Evolutionary conservation across 2,797 vertebrate species (phyloP).

Genomic region (Arctocebus calabarensis): DNA sequence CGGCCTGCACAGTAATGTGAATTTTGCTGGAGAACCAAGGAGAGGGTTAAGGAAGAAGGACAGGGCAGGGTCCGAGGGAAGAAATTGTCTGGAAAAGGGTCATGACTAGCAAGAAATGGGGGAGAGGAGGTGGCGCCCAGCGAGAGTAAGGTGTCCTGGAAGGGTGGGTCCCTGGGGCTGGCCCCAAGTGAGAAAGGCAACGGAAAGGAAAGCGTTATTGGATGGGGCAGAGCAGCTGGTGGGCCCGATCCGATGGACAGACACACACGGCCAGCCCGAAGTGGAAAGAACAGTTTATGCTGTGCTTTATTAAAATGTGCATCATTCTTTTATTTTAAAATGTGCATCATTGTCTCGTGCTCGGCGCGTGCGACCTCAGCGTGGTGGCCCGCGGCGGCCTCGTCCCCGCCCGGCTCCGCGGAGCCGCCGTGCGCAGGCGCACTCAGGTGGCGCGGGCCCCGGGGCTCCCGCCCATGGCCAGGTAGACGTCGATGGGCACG

Average conservation of each 20-base stretch:
- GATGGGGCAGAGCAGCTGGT: not conserved
- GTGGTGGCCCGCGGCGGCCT: conserved; percentile 65
- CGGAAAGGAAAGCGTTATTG: not conserved
- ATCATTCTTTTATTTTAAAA: conserved; percentile 83
- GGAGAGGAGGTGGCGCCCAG: not conserved
- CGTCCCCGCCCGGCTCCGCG: conserved; percentile 64
- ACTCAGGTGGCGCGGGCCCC: conserved; percentile 78
- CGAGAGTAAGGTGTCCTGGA: not conserved
- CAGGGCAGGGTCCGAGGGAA: too few relatives aligned
- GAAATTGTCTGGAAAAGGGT: not conserved
- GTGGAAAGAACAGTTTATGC: conserved; percentile 80
- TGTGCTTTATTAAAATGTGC: conserved; percentile 86
- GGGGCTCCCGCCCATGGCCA: conserved; percentile 85
- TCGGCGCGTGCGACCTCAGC: conserved; percentile 78
- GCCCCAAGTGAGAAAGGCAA: not conserved
- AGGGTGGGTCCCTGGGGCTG: not conserved
- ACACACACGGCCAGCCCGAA: conserved; percentile 74
- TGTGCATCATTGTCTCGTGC: conserved; percentile 78
- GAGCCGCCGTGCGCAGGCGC: conserved; percentile 42
- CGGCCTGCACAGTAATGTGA: not conserved
- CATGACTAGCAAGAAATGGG: not conserved
- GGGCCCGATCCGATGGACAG: conserved; percentile 42
- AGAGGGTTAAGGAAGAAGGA: not conserved
- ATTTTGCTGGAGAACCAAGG: not conserved
- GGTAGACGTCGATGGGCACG: conserved; percentile 88